phyloP scores from a whole-genome alignment of 2,797 vertebrate species.

The Hafferia zeledoni region DNA sequence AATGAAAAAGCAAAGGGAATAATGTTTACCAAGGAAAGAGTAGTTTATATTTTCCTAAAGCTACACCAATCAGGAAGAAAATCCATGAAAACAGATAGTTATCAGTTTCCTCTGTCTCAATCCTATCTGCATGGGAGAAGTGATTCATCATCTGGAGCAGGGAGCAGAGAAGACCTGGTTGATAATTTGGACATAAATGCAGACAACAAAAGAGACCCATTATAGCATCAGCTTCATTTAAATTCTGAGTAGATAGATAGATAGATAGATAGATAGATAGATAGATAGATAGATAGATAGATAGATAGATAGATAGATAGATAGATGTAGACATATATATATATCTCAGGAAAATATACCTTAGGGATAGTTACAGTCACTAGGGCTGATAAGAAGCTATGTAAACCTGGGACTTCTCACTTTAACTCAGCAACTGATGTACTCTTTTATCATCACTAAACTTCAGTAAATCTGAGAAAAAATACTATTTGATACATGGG shows the following conservation, averaged over 20 bases:
- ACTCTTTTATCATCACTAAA: background rate
- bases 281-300: too few relatives aligned
- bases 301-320: too few relatives aligned
- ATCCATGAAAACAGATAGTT: background rate
- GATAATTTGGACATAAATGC: background rate
- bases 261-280: too few relatives aligned
- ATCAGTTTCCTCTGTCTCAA: background rate
- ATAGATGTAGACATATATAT: too few relatives aligned
- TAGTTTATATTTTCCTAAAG: background rate
- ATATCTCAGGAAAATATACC: background rate
- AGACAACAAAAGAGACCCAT: background rate
- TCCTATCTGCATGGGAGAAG: background rate
- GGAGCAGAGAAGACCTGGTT: background rate
- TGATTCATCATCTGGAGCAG: background rate
- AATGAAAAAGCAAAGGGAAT: background rate
- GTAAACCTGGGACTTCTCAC: background rate
- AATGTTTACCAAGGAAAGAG: background rate
- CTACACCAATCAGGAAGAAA: background rate
- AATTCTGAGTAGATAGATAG: too few relatives aligned
- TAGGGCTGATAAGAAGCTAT: background rate
- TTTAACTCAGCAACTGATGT: background rate
- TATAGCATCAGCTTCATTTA: background rate
- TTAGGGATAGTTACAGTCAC: accelerated
- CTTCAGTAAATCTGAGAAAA: background rate
- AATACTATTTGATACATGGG: background rate